Evolutionary conservation across 1,140 invertebrate genomes (phyloP).

Genomic region (Polypedilum pembai): DNA sequence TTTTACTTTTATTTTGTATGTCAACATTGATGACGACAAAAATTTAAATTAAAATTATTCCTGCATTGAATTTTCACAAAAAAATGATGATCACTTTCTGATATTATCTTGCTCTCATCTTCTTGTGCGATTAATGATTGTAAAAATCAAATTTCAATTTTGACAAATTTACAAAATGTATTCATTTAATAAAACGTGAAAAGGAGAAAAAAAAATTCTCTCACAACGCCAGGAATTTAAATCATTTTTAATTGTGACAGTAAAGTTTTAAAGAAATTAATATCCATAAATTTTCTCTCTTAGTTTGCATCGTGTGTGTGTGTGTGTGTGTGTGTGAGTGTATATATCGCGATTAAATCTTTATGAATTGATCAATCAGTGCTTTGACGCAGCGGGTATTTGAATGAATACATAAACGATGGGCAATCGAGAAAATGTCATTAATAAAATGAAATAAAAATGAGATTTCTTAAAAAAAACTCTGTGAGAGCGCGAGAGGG

Average conservation of each 20-base stretch:
- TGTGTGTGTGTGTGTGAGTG: neutral
- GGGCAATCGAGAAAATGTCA: conserved; percentile 7
- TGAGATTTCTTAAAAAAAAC: no score
- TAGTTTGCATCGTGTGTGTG: neutral
- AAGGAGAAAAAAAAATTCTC: no score
- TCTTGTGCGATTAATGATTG: conserved; percentile 22
- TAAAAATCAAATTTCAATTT: conserved; percentile 10
- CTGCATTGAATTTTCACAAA: no score
- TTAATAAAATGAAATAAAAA: neutral
- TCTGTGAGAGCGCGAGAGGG: neutral
- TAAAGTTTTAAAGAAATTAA: conserved; percentile 17
- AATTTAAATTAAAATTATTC: no score
- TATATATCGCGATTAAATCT: conserved; percentile 22
- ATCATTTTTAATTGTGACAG: conserved; percentile 22
- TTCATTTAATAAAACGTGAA: neutral
- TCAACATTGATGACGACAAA: no score
- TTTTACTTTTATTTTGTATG: no score
- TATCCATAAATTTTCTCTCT: conserved; percentile 26
- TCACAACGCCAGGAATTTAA: neutral
- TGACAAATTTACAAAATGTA: conserved; percentile 24
- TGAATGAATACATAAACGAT: neutral
- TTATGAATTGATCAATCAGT: conserved; percentile 27
- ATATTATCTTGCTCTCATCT: neutral
- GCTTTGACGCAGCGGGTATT: conserved; percentile 23
- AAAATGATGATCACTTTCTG: neutral